phyloP scores from a whole-genome alignment of 2,113 vertebrate species.

The Pseudorhombus dupliciocellatus region DNA sequence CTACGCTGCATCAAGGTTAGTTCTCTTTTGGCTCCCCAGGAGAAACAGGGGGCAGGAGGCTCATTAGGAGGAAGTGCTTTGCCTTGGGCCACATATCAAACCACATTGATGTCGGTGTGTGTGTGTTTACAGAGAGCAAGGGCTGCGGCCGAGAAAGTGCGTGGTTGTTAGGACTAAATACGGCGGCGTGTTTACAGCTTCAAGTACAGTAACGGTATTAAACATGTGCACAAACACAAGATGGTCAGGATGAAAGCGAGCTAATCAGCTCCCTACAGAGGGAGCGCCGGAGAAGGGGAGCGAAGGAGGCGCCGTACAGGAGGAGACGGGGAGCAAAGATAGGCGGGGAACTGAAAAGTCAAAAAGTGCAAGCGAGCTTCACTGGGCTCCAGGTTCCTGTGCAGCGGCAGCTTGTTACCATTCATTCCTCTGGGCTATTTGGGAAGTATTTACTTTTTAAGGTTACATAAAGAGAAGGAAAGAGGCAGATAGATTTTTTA shows the following conservation, averaged over 20 bases:
- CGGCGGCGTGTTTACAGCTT: constrained; percentile 37
- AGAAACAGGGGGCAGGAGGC: constrained; percentile 69
- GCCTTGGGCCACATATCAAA: constrained; percentile 71
- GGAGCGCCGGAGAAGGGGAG: constrained; percentile 4
- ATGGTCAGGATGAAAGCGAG: constrained; percentile 31
- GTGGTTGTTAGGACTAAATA: constrained; percentile 38
- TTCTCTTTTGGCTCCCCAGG: constrained; percentile 54
- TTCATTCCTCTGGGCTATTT: constrained; percentile 50
- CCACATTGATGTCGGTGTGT: constrained; percentile 47
- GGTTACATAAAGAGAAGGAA: constrained; percentile 38
- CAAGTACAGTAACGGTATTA: constrained; percentile 27
- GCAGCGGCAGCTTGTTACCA: constrained; percentile 35
- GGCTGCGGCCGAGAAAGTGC: constrained; percentile 33
- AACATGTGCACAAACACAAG: constrained; percentile 18
- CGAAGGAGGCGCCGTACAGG: background rate
- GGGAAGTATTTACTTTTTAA: constrained; percentile 63
- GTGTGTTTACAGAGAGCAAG: constrained; percentile 23
- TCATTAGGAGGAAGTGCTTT: constrained; percentile 75
- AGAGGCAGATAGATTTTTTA: constrained; percentile 21
- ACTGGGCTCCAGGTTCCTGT: constrained; percentile 33
- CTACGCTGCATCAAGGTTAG: constrained; percentile 67
- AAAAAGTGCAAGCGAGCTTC: constrained; percentile 45
- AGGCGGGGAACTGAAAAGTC: constrained; percentile 38
- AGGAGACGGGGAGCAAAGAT: constrained; percentile 6
- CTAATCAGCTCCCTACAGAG: constrained; percentile 53